Base-by-base conservation (phyloP, 1,140 invertebrate genomes). In the Zaprionus camerounensis region DNA sequence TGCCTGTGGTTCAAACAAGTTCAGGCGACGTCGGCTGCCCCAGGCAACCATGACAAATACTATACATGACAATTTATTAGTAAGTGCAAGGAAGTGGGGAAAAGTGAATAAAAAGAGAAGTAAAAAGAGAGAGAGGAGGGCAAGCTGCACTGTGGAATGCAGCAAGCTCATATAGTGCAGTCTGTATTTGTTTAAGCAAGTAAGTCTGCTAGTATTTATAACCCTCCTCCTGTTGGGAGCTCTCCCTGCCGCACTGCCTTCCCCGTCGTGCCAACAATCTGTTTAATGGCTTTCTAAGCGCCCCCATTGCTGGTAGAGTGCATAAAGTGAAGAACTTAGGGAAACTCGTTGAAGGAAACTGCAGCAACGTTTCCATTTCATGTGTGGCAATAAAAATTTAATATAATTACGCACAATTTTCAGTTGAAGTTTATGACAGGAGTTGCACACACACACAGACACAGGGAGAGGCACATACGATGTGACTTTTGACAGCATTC, bases 331-430 rank as follows among this genome's bases (percentile, higher is more conserved):
- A 49, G 22, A 75, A 75, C 11, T 70, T 75, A 36, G 46, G 22
- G 58, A 56, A 36, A 57, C 24, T 67, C 57, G 46, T 71, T 65
- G 61, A 24, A 24, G 57, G 31, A 85, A 85, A 85, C 72, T 85
- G 81, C 78, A 84, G 78, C 81, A 78, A 69, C 70, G 80, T 71
- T 87, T 80, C 72, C 73, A 74, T 80, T 87, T 80, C 79, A 76
- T 70, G 68, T 87, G 82, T 31, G 51, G 61, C 71, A 78, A 88
- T 88, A 88, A 88, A 88, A 88, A 88, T 88, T 90, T 88, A 81
- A 88, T 90, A 88, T 88, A 88, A 88, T 88, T 88, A 88, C 84
- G 85, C 84, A 88, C 85, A 88, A 84, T 88, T 90, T 88, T 65
- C 85, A 90, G 85, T 74, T 84, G 68, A 90, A 88, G 74, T 88